phyloP scores from a whole-genome alignment of 2,113 vertebrate species.

The Myxocyprinus asiaticus region DNA sequence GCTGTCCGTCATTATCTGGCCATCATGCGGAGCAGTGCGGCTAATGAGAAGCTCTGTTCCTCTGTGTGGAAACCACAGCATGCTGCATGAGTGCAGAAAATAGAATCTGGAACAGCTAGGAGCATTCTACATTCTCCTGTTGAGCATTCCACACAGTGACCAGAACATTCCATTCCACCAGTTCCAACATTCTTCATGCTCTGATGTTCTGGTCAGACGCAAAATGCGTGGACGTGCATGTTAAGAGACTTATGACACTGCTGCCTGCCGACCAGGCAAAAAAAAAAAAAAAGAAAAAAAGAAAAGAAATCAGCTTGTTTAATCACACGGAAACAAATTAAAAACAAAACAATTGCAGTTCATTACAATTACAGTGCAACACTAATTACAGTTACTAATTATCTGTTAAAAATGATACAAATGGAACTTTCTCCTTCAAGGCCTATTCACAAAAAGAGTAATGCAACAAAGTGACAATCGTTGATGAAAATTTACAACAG shows the following conservation, averaged over 20 bases:
- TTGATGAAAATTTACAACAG: too few species aligned
- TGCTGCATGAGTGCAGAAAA: constrained; percentile 14
- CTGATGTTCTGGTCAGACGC: constrained; percentile 4
- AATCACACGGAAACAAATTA: background rate
- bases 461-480: too few species aligned
- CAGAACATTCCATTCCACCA: constrained; percentile 22
- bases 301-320: background rate
- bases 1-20: constrained; percentile 30
- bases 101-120: constrained; percentile 48
- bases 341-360: background rate
- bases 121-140: constrained; percentile 8
- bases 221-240: background rate
- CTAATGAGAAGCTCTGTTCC: constrained; percentile 12
- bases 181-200: constrained; percentile 4
- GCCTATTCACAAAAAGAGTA: too few species aligned
- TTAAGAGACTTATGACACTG: constrained; percentile 3
- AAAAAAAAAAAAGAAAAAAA: background rate
- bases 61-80: constrained; percentile 36
- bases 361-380: too few species aligned
- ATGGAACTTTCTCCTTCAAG: too few species aligned
- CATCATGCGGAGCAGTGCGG: constrained; percentile 22
- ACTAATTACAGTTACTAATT: too few species aligned
- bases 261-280: too few species aligned
- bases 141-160: constrained; percentile 18
- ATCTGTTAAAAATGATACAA: too few species aligned